Conservation (phyloP, 2,797 vertebrate genomes). For the Sebastes cheni region DNA sequence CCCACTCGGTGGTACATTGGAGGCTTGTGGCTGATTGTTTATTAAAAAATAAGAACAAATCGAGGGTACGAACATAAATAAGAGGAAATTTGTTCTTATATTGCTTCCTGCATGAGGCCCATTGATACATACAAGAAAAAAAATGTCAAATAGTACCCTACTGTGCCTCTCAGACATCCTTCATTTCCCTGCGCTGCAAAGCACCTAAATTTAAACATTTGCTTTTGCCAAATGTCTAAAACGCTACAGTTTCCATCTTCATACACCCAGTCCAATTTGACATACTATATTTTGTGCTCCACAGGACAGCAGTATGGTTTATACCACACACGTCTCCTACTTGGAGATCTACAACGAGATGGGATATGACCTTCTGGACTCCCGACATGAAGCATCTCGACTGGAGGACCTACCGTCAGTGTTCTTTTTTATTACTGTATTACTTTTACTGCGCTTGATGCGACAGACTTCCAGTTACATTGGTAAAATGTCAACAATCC, state of each 20-base stretch:
- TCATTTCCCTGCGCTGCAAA: background rate
- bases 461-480: background rate
- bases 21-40: no score
- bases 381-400: conserved; percentile 88
- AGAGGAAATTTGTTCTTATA: no score
- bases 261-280: background rate
- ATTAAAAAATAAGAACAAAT: no score
- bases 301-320: conserved; percentile 90
- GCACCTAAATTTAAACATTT: background rate
- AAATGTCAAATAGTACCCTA: background rate
- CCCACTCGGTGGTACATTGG: no score
- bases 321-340: conserved; percentile 94
- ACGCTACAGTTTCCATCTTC: background rate
- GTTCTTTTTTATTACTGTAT: conserved; percentile 4
- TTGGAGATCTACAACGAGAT: conserved; percentile 98
- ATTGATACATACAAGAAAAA: background rate
- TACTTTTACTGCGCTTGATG: background rate
- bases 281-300: conserved; percentile 5
- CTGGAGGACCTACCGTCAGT: conserved; percentile 97
- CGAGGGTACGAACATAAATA: no score
- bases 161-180: background rate
- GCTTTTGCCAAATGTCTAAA: background rate
- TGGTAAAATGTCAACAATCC: background rate
- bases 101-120: no score
- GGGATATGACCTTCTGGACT: conserved; percentile 94